Evolutionary conservation across 2,888 invertebrate species (phyloP).

Genomic region (Xestia sexstrigata): DNA sequence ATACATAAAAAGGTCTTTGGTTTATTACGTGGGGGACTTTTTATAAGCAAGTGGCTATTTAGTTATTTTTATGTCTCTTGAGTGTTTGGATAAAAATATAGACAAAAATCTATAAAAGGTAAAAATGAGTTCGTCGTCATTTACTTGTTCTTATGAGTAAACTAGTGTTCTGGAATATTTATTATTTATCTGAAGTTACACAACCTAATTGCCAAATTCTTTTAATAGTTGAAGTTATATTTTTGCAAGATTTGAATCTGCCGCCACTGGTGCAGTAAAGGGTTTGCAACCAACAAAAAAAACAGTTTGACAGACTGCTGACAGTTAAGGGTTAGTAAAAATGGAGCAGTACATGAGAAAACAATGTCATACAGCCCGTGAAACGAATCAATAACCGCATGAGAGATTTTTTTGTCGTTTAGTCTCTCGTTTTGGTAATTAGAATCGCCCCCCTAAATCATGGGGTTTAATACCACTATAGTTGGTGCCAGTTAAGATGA

Average conservation of each 20-base stretch:
- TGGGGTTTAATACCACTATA: no score
- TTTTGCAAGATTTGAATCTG: no score
- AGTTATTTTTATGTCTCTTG: background rate
- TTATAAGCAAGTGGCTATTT: background rate
- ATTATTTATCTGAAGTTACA: no score
- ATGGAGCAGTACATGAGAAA: background rate
- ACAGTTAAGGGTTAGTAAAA: background rate
- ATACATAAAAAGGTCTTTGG: background rate
- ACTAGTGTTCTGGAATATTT: no score
- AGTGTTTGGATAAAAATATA: background rate
- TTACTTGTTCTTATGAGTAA: background rate
- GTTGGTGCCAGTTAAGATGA: no score
- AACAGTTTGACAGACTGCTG: no score
- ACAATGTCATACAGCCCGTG: background rate
- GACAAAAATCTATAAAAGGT: background rate
- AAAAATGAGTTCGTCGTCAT: background rate
- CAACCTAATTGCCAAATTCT: no score
- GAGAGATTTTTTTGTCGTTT: background rate
- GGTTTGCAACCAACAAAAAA: no score
- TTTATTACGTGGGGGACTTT: slow-evolving; percentile 10
- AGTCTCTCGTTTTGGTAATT: background rate
- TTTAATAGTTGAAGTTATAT: no score
- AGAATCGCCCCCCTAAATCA: background rate
- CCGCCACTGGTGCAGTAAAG: no score
- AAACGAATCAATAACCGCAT: background rate